Evolutionary conservation across 2,113 vertebrate species (phyloP).

Genomic region (Prochilodus magdalenae): DNA sequence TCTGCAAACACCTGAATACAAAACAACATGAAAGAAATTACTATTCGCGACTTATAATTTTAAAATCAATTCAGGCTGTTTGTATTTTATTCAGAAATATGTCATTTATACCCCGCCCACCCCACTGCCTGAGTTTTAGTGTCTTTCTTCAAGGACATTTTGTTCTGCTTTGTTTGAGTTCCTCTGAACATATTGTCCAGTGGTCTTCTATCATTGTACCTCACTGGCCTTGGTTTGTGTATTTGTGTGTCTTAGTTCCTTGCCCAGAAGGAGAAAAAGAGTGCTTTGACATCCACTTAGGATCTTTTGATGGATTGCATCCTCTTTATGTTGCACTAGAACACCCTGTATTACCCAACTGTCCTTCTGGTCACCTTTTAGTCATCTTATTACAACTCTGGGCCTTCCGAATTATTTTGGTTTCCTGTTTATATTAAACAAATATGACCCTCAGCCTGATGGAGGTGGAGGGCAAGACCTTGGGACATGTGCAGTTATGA

Average conservation of each 20-base stretch:
- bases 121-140: background rate
- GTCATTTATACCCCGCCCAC: background rate
- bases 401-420: background rate
- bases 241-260: background rate
- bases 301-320: constrained; percentile 11
- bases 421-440: background rate
- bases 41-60: background rate
- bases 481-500: background rate
- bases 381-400: background rate
- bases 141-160: background rate
- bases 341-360: background rate
- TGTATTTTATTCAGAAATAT: background rate
- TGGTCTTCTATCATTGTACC: background rate
- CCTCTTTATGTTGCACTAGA: background rate
- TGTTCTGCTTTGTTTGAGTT: background rate
- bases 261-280: background rate
- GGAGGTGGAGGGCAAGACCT: background rate
- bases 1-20: background rate
- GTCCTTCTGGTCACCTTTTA: constrained; percentile 1
- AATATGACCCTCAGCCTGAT: background rate
- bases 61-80: background rate
- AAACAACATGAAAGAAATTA: background rate
- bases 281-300: background rate
- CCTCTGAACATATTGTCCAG: background rate
- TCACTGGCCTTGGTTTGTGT: background rate